phyloP scores from a whole-genome alignment of 2,113 vertebrate species.

The Neopipo cinnamomea region DNA sequence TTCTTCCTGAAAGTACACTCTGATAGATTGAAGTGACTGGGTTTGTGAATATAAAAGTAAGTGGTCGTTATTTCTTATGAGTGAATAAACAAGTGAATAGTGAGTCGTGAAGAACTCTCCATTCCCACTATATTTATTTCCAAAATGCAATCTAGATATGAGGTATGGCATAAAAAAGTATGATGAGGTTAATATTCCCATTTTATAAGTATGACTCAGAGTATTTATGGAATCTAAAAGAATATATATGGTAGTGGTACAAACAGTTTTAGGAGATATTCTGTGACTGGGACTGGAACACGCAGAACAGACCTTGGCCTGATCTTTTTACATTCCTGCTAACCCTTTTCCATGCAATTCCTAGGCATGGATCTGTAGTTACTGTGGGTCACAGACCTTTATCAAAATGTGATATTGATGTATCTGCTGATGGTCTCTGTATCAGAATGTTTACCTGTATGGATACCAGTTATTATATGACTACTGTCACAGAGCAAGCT shows the following conservation, averaged over 20 bases:
- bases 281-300: not conserved
- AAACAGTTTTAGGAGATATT: not conserved
- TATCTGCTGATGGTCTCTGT: not conserved
- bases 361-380: not conserved
- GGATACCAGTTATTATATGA: not conserved
- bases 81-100: not conserved
- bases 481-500: not conserved
- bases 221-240: not conserved
- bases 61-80: not conserved
- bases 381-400: not conserved
- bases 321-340: not conserved
- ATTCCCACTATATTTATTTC: not conserved
- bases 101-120: not conserved
- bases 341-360: not conserved
- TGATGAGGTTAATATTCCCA: not conserved
- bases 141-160: not conserved
- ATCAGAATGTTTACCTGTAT: not conserved
- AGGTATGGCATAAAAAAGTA: not conserved
- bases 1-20: not conserved
- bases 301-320: not conserved
- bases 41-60: not conserved
- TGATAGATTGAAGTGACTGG: not conserved
- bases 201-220: not conserved
- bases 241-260: not conserved
- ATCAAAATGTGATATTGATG: not conserved